Evolutionary conservation across 2,888 invertebrate species (phyloP).

Genomic region (Acanthopleura granulata): DNA sequence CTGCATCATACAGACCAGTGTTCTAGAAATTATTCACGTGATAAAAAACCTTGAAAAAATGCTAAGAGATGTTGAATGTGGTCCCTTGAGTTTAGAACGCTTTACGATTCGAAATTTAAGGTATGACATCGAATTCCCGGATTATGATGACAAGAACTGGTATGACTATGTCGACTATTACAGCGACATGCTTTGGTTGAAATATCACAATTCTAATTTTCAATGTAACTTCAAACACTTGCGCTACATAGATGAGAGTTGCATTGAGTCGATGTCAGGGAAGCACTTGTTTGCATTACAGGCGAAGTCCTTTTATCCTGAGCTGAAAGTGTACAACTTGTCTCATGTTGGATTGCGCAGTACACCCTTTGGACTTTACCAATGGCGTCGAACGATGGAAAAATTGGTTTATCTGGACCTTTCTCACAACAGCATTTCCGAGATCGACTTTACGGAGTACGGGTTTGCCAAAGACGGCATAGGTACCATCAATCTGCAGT

Average conservation of each 20-base stretch:
- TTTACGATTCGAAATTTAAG: not conserved
- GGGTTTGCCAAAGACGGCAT: not conserved
- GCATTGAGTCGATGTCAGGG: not conserved
- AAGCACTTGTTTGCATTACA: not conserved
- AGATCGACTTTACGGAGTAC: not conserved
- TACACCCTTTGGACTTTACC: not conserved
- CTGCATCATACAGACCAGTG: not conserved
- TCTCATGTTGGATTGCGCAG: not conserved
- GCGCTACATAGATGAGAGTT: not conserved
- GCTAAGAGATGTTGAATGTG: not conserved
- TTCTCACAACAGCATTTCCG: not conserved
- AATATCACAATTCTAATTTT: no score
- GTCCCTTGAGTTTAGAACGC: not conserved
- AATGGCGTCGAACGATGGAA: not conserved
- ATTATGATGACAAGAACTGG: no score
- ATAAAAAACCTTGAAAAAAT: not conserved
- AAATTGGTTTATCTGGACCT: conserved; percentile 4
- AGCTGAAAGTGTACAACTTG: not conserved
- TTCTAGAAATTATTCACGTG: not conserved
- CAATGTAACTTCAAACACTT: not conserved
- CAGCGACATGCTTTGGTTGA: no score
- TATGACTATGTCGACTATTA: no score
- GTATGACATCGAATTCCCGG: no score
- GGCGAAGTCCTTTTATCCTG: not conserved
- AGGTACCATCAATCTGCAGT: not conserved